Conservation (phyloP, 1,140 invertebrate genomes). For the Drosophila mayri region DNA sequence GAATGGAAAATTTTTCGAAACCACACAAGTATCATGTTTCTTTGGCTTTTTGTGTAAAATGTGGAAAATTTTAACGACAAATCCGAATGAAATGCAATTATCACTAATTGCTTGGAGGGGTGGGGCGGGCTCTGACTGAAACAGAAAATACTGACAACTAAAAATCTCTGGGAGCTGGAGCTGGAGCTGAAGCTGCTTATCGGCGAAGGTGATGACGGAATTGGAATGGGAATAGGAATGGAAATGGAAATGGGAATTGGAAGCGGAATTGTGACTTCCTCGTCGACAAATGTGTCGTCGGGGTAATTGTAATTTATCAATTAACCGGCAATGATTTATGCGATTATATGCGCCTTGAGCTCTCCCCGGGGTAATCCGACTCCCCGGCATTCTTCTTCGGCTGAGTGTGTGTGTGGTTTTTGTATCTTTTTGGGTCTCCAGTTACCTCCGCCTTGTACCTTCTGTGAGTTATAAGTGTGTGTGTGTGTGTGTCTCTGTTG, state of each 20-base stretch:
- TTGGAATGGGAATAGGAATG: slow-evolving; percentile 29
- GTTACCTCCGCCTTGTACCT: slow-evolving; percentile 48
- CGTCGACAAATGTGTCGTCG: slow-evolving; percentile 6
- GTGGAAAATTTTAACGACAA: slow-evolving; percentile 69
- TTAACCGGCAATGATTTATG: slow-evolving; percentile 48
- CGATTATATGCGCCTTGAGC: slow-evolving; percentile 34
- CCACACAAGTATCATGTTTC: slow-evolving; percentile 57
- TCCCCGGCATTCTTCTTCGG: slow-evolving; percentile 51
- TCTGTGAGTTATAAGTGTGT: background rate
- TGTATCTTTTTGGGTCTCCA: slow-evolving; percentile 37
- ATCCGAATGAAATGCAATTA: slow-evolving; percentile 71
- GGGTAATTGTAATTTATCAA: slow-evolving; percentile 66
- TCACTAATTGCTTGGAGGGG: slow-evolving; percentile 56
- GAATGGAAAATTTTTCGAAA: slow-evolving; percentile 71
- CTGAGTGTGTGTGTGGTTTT: slow-evolving; percentile 8
- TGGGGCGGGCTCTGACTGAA: slow-evolving; percentile 1
- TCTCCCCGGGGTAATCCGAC: slow-evolving; percentile 46
- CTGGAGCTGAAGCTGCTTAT: slow-evolving; percentile 17
- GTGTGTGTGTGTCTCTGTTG: slow-evolving; percentile 30
- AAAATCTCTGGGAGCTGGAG: slow-evolving; percentile 10
- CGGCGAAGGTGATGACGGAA: slow-evolving; percentile 39
- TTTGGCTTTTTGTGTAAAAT: slow-evolving; percentile 46
- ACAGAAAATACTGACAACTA: slow-evolving; percentile 9
- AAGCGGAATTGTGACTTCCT: slow-evolving; percentile 58
- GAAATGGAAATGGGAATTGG: slow-evolving; percentile 7